Base-by-base conservation (phyloP, 2,113 vertebrate genomes). In the Amphiprion ocellaris region DNA sequence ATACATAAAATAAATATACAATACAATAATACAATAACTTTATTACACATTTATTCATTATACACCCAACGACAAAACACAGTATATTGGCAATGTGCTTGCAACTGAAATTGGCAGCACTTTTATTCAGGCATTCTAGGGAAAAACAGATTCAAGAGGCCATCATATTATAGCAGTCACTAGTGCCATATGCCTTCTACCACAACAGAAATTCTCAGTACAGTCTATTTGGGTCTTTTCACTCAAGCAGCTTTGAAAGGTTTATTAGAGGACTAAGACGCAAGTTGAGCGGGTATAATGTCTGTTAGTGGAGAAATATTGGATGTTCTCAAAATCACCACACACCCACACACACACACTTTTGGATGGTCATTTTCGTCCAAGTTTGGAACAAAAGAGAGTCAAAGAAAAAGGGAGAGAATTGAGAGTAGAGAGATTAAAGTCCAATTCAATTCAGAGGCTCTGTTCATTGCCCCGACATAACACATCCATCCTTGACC, bases 351-450 rank as follows among this genome's bases (percentile, higher is more conserved):
- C 1, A 68, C 1, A 68, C 37, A 41, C 4, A 11, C 11, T 23
- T 70, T 77, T 61, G 67, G 65, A 62, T 72, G 24, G 49, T 69
- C 39, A 46, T 78, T 76, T 81, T 83, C 50, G 69, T 64, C 37
- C 17, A 55, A 75, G 65, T 77, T 58, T 30, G 56, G 17, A 81
- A 16, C 41, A 66, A 66, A 10, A 53, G 23, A 2, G 23, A 10
- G 21, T 62, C 2, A 9, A 55, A 73, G 37, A 52, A 66, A 60
- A 52, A 26, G 33, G 5, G n/a, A 28, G 8, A 65, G 1, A 72
- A 79, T 1, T 65, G 10, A 81, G 65, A 62, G 26, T 8, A 62
- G 9, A 62, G 9, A 46, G 5, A 73, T n/a, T 52, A 68, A 69
- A 55, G 63, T 23, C 53, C 16, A 69, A 77, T 70, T 69, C 26